These are phyloP conservation scores for Empidonax alnorum DNA, from an alignment of 2,113 vertebrate species.

Conservation along the genomic window DNA sequence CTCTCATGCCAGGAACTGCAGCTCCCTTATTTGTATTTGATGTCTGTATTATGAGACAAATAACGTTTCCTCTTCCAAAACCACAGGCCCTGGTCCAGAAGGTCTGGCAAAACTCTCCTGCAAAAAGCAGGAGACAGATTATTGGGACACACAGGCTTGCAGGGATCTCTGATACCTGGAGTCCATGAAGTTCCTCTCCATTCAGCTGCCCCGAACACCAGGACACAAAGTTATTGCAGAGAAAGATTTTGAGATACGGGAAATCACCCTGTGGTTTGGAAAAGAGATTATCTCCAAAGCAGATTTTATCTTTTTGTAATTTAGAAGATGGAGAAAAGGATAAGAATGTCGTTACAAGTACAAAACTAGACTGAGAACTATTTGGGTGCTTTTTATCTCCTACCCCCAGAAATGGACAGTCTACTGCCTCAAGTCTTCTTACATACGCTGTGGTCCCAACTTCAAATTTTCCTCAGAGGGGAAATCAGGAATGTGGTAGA, in stretches of 20 bases:
- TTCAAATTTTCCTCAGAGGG: neutral
- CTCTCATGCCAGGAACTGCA: slow-evolving; percentile 54
- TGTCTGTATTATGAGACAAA: slow-evolving; percentile 51
- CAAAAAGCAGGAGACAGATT: neutral
- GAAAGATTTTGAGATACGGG: neutral
- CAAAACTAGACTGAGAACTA: neutral
- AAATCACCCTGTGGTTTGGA: neutral
- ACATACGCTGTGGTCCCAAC: rapidly evolving
- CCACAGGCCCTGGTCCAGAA: slow-evolving; percentile 10
- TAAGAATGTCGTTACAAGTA: neutral
- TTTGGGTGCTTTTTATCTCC: neutral
- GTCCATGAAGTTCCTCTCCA: neutral
- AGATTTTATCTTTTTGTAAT: neutral
- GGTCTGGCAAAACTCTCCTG: slow-evolving; percentile 12
- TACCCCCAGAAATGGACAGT: neutral
- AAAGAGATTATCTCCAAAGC: neutral
- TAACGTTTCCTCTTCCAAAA: slow-evolving; percentile 48
- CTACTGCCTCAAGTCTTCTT: neutral
- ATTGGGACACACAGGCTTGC: neutral
- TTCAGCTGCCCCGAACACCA: neutral
- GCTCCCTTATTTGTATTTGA: slow-evolving; percentile 58
- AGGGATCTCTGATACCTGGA: neutral
- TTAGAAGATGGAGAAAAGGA: neutral
- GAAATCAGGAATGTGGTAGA: neutral
- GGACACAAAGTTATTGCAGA: neutral